phyloP scores from a whole-genome alignment of 37 sponge, comb jelly and placozoan genomes.

The Agelas oroides region DNA sequence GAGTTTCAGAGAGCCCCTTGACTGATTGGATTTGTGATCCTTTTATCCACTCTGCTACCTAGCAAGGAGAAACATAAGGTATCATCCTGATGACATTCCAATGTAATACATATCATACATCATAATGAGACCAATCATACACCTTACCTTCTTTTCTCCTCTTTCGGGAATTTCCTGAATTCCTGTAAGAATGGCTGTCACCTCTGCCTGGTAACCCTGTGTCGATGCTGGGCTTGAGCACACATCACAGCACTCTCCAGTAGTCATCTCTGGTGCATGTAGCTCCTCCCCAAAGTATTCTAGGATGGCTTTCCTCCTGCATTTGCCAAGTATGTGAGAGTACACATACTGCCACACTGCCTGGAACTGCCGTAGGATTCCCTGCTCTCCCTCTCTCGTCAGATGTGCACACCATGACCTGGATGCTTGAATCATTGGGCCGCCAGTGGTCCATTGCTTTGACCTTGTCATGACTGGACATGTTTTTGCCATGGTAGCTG shows the following conservation, averaged over 20 bases:
- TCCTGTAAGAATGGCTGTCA: conserved; percentile 10
- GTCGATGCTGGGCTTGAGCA: background rate
- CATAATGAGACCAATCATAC: no score
- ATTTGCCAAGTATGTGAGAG: background rate
- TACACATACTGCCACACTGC: conserved; percentile 14
- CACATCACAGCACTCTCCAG: conserved; percentile 7
- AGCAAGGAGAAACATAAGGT: no score
- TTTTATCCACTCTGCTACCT: no score
- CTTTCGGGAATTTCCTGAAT: conserved; percentile 21
- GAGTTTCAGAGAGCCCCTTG: no score
- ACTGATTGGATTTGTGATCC: no score
- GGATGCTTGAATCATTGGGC: conserved; percentile 6
- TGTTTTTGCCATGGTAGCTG: no score
- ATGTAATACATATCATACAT: no score
- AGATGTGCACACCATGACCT: background rate
- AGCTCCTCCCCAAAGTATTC: conserved; percentile 19
- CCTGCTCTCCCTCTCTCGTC: background rate
- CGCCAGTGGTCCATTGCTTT: no score
- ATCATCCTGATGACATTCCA: no score
- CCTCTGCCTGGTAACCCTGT: conserved; percentile 7
- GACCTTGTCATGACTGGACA: no score
- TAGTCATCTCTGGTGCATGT: background rate
- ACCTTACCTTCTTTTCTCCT: conserved; percentile 41
- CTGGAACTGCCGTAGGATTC: background rate
- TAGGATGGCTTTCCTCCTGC: conserved; percentile 8